Percentiles rank a stretch among this genome's conserved stretches.
phyloP scores from a whole-genome alignment of 92 coral and sea anemone genomes.

The Bergia puertoricense region DNA sequence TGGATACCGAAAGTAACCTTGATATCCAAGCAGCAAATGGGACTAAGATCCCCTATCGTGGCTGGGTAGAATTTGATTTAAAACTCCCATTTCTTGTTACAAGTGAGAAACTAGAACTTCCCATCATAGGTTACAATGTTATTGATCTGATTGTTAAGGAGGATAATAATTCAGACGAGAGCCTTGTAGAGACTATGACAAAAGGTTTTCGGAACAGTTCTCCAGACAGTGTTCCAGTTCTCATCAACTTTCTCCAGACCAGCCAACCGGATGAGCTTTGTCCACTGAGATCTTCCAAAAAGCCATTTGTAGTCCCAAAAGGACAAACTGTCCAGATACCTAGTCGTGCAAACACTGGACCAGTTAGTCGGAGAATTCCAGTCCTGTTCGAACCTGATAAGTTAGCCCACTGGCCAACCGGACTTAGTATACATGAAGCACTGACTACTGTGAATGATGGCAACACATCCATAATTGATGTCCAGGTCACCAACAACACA shows the following conservation, averaged over 20 bases:
- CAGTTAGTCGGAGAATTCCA: conserved; percentile 8
- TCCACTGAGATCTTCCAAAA: conserved; percentile 22
- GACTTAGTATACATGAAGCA: conserved; percentile 35
- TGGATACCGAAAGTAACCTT: conserved; percentile 42
- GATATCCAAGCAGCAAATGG: conserved; percentile 78
- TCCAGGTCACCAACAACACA: conserved; percentile 32
- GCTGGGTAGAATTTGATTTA: conserved; percentile 68
- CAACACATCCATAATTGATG: conserved; percentile 17
- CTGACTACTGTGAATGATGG: conserved; percentile 25
- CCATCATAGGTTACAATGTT: conserved; percentile 48
- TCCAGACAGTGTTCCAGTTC: background rate
- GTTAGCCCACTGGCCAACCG: conserved; percentile 33
- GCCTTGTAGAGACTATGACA: conserved; percentile 30
- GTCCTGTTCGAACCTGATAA: conserved; percentile 46
- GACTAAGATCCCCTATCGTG: conserved; percentile 61
- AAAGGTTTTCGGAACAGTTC: conserved; percentile 28
- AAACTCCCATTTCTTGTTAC: conserved; percentile 54
- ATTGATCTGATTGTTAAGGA: conserved; percentile 29
- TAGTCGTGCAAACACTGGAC: conserved; percentile 39
- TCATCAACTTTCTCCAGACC: conserved; percentile 36
- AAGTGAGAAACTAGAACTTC: conserved; percentile 48
- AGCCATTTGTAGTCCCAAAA: conserved; percentile 8
- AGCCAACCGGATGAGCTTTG: conserved; percentile 24
- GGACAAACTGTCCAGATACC: conserved; percentile 19
- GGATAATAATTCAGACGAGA: conserved; percentile 30